Evolutionary conservation across 2,113 vertebrate genomes (phyloP).

Genomic region (Chaetodon trifascialis): DNA sequence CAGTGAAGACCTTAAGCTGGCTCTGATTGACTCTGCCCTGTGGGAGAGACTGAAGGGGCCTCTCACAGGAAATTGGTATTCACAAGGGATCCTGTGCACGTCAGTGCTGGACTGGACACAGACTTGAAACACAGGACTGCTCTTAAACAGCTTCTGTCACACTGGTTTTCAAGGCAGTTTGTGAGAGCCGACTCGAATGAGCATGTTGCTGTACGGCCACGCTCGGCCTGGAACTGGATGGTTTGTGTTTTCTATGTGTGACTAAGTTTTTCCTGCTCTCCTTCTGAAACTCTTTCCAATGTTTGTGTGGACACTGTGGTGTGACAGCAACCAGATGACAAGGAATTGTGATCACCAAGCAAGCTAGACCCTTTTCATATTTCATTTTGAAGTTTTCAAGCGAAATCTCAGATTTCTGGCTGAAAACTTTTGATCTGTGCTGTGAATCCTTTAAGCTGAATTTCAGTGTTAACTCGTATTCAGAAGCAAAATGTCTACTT

Average conservation of each 20-base stretch:
- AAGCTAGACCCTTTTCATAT: neutral
- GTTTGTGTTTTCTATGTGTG: neutral
- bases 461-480: neutral
- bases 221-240: neutral
- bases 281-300: neutral
- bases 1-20: conserved; percentile 49
- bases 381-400: neutral
- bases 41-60: conserved; percentile 47
- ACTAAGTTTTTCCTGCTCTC: neutral
- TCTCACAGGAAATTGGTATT: conserved; percentile 69
- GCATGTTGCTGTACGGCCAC: neutral
- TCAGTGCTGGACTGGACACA: conserved; percentile 45
- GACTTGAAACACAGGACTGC: conserved; percentile 33
- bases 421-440: neutral
- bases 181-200: neutral
- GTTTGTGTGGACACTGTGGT: neutral
- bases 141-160: conserved; percentile 16
- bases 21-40: conserved; percentile 63
- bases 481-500: neutral
- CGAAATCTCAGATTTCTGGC: neutral
- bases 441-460: neutral
- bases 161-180: conserved; percentile 15
- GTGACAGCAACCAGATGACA: neutral
- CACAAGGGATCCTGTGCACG: conserved; percentile 51
- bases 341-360: neutral